Evolutionary conservation across 2,888 invertebrate species (phyloP).

Genomic region (Drosophila pseudotakahashii): DNA sequence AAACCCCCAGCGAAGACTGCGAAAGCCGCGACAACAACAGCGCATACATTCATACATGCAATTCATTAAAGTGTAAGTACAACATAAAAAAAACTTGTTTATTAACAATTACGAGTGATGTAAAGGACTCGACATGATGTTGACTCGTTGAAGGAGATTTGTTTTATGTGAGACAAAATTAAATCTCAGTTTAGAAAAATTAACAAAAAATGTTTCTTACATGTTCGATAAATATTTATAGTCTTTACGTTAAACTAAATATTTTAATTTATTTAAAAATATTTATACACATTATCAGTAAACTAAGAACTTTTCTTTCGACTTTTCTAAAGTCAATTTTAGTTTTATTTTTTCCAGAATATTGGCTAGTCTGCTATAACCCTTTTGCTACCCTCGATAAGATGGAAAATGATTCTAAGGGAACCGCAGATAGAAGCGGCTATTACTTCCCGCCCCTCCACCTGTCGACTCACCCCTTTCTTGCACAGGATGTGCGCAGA

Average conservation of each 20-base stretch:
- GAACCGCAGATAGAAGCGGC: constrained; percentile 65
- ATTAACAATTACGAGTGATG: constrained; percentile 28
- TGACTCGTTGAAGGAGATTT: neutral
- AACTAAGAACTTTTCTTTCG: no score
- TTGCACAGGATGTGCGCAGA: constrained; percentile 36
- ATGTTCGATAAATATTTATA: neutral
- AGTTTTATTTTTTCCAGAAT: neutral
- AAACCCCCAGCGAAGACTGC: constrained; percentile 22
- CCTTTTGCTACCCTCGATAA: constrained; percentile 10
- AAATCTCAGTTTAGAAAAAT: no score
- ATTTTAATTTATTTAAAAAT: neutral
- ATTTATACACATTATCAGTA: no score
- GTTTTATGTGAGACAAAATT: no score
- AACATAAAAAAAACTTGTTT: constrained; percentile 39
- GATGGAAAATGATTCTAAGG: constrained; percentile 14
- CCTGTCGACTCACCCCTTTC: constrained; percentile 14
- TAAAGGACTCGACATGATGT: constrained; percentile 4
- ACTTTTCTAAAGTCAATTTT: neutral
- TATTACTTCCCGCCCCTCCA: constrained; percentile 58
- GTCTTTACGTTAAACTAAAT: neutral
- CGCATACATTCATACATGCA: constrained; percentile 51
- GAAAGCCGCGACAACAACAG: constrained; percentile 13
- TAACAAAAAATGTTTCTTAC: no score
- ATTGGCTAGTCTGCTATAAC: neutral
- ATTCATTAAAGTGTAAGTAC: constrained; percentile 51